Evolutionary conservation across 2,888 invertebrate genomes (phyloP).

Genomic region (Blomia tropicalis): DNA sequence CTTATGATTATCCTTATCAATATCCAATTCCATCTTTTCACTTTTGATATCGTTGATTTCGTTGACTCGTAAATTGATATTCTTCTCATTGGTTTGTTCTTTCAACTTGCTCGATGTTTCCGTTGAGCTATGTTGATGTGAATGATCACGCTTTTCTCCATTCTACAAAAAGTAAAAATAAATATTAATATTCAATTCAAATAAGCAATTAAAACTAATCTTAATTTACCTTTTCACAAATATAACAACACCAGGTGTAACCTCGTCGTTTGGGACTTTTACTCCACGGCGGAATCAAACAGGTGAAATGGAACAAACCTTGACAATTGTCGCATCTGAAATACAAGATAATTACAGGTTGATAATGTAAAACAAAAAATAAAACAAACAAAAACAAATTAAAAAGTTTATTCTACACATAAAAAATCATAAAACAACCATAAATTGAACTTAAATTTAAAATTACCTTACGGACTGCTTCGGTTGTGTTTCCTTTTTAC

Average conservation of each 20-base stretch:
- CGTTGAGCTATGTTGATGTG: background rate
- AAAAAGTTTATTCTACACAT: background rate
- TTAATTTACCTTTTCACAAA: conserved; percentile 49
- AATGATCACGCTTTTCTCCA: background rate
- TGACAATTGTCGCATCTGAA: conserved; percentile 75
- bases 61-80: too few relatives aligned
- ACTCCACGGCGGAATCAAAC: conserved; percentile 79
- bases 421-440: background rate
- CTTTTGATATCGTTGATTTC: too few relatives aligned
- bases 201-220: background rate
- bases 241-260: conserved; percentile 88
- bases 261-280: conserved; percentile 83
- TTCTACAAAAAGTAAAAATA: background rate
- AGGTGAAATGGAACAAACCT: conserved; percentile 76
- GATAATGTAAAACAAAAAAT: background rate
- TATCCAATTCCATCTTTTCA: too few relatives aligned
- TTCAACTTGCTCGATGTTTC: background rate
- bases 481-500: background rate
- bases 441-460: background rate
- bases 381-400: background rate
- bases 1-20: too few relatives aligned
- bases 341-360: too few relatives aligned
- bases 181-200: background rate
- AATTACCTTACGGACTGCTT: conserved; percentile 8
- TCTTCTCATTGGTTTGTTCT: background rate